These are phyloP conservation scores for Heterodera filipjevi DNA, from an alignment of 2,888 invertebrate genomes.

Conservation along the genomic window DNA sequence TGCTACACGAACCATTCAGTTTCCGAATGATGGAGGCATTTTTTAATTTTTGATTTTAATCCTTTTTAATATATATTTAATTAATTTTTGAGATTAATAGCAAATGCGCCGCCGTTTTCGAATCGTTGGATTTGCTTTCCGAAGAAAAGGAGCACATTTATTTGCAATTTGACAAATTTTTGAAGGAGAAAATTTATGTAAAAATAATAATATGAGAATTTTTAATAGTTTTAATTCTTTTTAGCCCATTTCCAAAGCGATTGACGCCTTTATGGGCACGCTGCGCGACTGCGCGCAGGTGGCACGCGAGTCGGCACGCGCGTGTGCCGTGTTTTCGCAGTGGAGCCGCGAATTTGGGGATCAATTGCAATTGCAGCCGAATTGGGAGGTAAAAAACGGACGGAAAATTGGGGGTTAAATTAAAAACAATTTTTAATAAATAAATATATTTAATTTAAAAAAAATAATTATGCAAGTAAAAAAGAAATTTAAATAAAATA, in stretches of 20 bases:
- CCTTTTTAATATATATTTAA: not conserved
- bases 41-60: not conserved
- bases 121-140: conserved; percentile 45
- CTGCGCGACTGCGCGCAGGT: conserved; percentile 52
- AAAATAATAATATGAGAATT: not conserved
- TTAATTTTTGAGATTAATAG: conserved; percentile 48
- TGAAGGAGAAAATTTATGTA: conserved; percentile 51
- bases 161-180: conserved; percentile 47
- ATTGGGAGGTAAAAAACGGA: conserved; percentile 31
- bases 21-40: conserved; percentile 41
- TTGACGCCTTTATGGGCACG: conserved; percentile 53
- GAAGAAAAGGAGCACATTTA: conserved; percentile 42
- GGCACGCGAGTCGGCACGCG: conserved; percentile 52
- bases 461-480: no score
- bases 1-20: conserved; percentile 53
- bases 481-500: not conserved
- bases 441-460: no score
- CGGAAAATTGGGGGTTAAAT: not conserved
- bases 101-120: conserved; percentile 47
- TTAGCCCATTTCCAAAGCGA: conserved; percentile 45
- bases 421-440: no score
- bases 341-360: conserved; percentile 50
- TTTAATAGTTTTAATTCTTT: conserved; percentile 36
- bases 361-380: conserved; percentile 39
- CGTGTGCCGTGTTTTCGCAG: conserved; percentile 55